Conservation (phyloP, 2,888 invertebrate genomes). For the Allygus modestus region DNA sequence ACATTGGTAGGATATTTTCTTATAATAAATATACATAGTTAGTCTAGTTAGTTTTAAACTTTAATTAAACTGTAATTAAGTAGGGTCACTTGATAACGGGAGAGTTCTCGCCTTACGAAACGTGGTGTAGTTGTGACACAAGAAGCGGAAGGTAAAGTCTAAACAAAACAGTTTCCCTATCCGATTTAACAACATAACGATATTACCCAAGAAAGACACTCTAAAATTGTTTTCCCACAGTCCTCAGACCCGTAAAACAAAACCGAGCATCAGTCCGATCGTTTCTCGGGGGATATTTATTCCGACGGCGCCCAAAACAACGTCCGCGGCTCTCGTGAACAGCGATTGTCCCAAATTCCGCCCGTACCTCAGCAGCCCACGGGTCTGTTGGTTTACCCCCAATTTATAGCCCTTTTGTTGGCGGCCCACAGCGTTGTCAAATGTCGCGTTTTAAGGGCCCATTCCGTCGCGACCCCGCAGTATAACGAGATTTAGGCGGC, state of each 20-base stretch:
- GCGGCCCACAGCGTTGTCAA: slow-evolving; percentile 57
- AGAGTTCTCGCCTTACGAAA: too few species aligned
- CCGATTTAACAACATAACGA: too few species aligned
- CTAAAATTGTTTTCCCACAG: too few species aligned
- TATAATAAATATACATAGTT: too few species aligned
- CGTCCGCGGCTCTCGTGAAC: slow-evolving; percentile 7
- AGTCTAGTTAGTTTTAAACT: too few species aligned
- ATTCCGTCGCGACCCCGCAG: slow-evolving; percentile 28
- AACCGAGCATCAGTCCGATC: not conserved
- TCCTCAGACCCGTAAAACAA: not conserved
- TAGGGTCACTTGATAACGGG: too few species aligned
- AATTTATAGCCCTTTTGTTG: slow-evolving; percentile 63
- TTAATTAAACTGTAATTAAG: too few species aligned
- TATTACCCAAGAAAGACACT: too few species aligned
- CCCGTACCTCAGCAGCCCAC: slow-evolving; percentile 30
- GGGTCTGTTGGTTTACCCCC: slow-evolving; percentile 36
- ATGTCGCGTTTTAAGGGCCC: slow-evolving; percentile 58
- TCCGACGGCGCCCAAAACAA: slow-evolving; percentile 31
- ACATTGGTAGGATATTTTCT: too few species aligned
- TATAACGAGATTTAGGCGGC: not conserved
- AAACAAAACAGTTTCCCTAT: too few species aligned
- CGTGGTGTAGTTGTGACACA: too few species aligned
- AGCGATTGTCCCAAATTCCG: slow-evolving; percentile 38
- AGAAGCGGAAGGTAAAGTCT: too few species aligned
- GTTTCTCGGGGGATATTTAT: not conserved